Percentiles rank a stretch among this genome's conserved stretches.
phyloP scores from a whole-genome alignment of 35 echinoderm and acorn worm genomes.

The Ptychodera flava region DNA sequence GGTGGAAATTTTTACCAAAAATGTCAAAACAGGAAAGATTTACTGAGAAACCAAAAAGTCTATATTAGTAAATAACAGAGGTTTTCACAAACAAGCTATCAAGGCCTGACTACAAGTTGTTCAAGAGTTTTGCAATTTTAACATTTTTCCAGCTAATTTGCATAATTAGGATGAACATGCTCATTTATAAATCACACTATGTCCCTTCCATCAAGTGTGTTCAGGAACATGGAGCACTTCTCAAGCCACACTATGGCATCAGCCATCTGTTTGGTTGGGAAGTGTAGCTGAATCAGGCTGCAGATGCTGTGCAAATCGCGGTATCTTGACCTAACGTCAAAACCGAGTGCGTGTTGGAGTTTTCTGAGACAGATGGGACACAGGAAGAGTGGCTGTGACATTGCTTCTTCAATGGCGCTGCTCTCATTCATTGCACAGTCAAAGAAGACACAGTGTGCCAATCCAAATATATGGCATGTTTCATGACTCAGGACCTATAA shows the following conservation, averaged over 20 bases:
- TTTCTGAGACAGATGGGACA: conserved; percentile 92
- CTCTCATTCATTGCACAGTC: conserved; percentile 92
- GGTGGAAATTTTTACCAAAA: no score
- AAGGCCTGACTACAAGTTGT: no score
- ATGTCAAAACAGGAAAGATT: no score
- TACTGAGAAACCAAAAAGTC: no score
- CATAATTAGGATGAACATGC: no score
- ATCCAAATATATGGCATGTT: conserved; percentile 76
- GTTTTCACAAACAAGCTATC: no score
- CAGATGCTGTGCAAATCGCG: conserved; percentile 29
- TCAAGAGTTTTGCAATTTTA: no score
- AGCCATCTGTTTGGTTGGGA: conserved; percentile 36
- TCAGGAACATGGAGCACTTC: conserved; percentile 3
- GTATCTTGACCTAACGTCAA: conserved; percentile 61
- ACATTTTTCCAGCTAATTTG: no score
- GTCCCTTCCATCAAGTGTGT: not conserved
- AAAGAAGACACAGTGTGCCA: conserved; percentile 89
- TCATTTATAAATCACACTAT: no score
- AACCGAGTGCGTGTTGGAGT: conserved; percentile 64
- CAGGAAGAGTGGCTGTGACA: conserved; percentile 70
- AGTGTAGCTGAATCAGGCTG: conserved; percentile 30
- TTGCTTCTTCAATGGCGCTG: conserved; percentile 47
- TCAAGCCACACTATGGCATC: conserved; percentile 44
- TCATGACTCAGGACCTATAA: conserved; percentile 87
- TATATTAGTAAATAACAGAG: no score